Base-by-base conservation (phyloP, 2,888 invertebrate species). In the Torymus texanus region DNA sequence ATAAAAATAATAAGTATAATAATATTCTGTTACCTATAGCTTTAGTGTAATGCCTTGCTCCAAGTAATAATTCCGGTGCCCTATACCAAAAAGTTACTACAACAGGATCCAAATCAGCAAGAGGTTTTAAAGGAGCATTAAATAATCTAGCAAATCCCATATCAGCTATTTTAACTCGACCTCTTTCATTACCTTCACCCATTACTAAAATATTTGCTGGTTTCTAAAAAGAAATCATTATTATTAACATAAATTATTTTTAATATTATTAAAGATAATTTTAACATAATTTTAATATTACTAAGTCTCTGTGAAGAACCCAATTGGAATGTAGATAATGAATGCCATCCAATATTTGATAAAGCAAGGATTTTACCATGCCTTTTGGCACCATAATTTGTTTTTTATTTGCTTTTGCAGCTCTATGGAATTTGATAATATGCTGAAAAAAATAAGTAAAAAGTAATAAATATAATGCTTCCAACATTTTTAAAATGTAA, bases 21-120 rank as follows among this genome's bases (percentile, higher is more conserved):
- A 41, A 41, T 41, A 41, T 41, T 41, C 8, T 8, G 41, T 41
- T 92, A 96, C 97, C 97, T 86, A 98, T 98, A 81, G 98, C 98
- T 92, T 98, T 98, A 4, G 98, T 98, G 88, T 98, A 98, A 93
- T 98, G 98, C 79, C 98, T 93, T 51, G 98, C 98, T 21, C 97
- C 98, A 29, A 98, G 92, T 68, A 98, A 91, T 78, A 98, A 90
- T 91, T 99, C 99, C 0, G 99, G 99, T 1, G 99, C 99, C 88
- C 99, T 93, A 91, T 99, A 99, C 98, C 99, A 99, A 91, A 99
- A 99, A 83, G 99, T 99, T 2, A 99, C 99, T 62, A 99, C 99
- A 2, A 99, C 99, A 5, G 99, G 99, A 92, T 99, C 99, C 84
- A 99, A 92, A 91, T 99, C 99, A 12, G 99, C 99, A 58, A 99